Evolutionary conservation across 2,113 vertebrate species (phyloP), one percentile per base, ranked within the genome.

Genomic region (Cinclus cinclus): DNA sequence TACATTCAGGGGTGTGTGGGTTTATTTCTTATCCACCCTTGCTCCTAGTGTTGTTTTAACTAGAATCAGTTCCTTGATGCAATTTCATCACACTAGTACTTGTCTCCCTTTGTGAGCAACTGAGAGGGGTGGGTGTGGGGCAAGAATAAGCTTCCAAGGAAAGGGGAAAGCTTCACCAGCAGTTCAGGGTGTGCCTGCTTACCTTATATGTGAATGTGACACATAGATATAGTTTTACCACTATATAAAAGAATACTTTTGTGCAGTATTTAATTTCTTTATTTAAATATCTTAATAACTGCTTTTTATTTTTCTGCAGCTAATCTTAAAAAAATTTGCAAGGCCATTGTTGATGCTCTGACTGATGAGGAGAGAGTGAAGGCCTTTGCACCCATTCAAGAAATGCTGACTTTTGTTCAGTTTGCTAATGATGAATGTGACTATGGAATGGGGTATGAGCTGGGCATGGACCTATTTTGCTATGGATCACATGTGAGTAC

Each of bases 401-500:
- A 99, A 96, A 99, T 99, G 97, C 98, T 99, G 73, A 99, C 99
- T 2, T 99, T 98, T 60, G 98, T 99, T 93, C 99, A 99, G 96
- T 99, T 99, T 96, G 99, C 99, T 44, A 99, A 99, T 22, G 99
- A 99, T n/a, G 99, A 99, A 83, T 99, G 99, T 69, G 99, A 99
- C 83, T 99, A 99, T 4, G 99, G 99, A 79, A 99, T 99, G 99
- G 99, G 99, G 5, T 99, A 99, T 1, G 99, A 99, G 69, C 96
- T 99, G 59, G 99, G 99, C 33, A 97, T 99, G 63, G 99, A 99
- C 95, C 98, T 99, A 41, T 99, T 99, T 93, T 99, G 99, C 96
- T 98, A 98, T 3, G 99, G 99, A 50, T 99, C 99, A 15, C 99
- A 99, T 15, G 99, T 99, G 95, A 99, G 99, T 98, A 68, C 46